Base-by-base conservation (phyloP, 2,797 vertebrate species). In the Pygocentrus nattereri region DNA sequence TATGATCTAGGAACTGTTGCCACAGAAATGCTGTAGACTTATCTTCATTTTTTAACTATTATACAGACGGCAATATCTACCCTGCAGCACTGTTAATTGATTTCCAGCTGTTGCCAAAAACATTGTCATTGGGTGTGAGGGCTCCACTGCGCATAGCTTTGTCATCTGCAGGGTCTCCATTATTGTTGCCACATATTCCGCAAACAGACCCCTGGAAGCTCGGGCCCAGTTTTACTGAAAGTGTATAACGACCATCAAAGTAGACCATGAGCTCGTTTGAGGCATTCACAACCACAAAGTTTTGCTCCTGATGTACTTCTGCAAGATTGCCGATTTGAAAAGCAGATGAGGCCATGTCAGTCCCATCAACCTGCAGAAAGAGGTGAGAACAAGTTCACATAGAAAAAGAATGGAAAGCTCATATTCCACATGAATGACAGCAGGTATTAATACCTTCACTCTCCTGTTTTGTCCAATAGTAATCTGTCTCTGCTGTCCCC, bases 41-140 rank as follows among this genome's bases (percentile, higher is more conserved):
- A 34, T 3, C 34, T 34, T 34, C n/a, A n/a, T n/a, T n/a, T n/a
- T n/a, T n/a, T n/a, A n/a, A n/a, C n/a, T n/a, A n/a, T 68, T 0
- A 79, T 52, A 15, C 31, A 68, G 1, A 50, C 61, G 69, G 27
- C 27, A 21, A 13, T n/a, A 62, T 18, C 21, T 71, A 94, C 93
- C 91, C 86, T 78, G 75, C 59, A 62, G 59, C 82, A 82, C 93
- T 93, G 49, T 62, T 88, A 16, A 82, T 0, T 69, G 92, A 81
- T 75, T 65, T 91, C 92, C 93, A 94, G 65, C 92, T 83, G 0
- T 86, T 27, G 23, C 92, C 93, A 85, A 93, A 94, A 0, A 84
- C 52, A 30, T 72, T 5, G 11, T 94, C 93, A 73, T 88, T 89
- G 38, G 31, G 68, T 23, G 90, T 88, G 21, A 56, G 13, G 1